Base-by-base conservation (phyloP, 2,888 invertebrate genomes). In the Xylota sylvarum region DNA sequence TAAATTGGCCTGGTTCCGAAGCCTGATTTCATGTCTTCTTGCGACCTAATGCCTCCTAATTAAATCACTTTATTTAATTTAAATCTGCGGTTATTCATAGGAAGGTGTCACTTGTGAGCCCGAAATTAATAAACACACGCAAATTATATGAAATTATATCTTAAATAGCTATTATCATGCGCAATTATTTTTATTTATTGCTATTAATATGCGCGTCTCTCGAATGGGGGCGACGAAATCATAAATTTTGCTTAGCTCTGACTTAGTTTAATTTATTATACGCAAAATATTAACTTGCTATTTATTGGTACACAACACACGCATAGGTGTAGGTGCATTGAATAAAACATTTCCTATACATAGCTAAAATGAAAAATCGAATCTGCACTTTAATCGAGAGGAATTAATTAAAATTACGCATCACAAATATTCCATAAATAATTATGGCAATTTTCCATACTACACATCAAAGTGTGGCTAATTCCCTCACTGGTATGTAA, bases 181-280 rank as follows among this genome's bases (percentile, higher is more conserved):
- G 55, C 70, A 70, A 79, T 79, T 62, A 73, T 73, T 65, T 48
- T 70, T 62, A 80, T 80, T 80, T 80, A 80, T 73, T 40, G 40
- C 78, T 32, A 62, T 50, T 67, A 23, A 4, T n/a, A n/a, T 40
- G 17, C 23, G 17, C 23, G 65, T 56, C 50, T 60, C 10, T 7
- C 70, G 23, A 72, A 64, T 65, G 30, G 64, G 37, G 23, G 62
- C 79, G 79, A 50, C 48, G 79, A 80, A 80, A 80, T 58, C 64
- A 48, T 80, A 80, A 80, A 80, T 80, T 58, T 58, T 65, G 37
- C 72, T 79, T 64, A 79, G 48, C 70, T 30, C 48, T 73, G 58
- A 73, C 48, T 64, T 65, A 72, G 10, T 72, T 79, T 70, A 60
- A 70, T 79, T 70, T 72, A 79, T 69, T 46, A 23, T 35, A 32